Base-by-base conservation (phyloP, 2,797 vertebrate genomes). In the Karalla daura region DNA sequence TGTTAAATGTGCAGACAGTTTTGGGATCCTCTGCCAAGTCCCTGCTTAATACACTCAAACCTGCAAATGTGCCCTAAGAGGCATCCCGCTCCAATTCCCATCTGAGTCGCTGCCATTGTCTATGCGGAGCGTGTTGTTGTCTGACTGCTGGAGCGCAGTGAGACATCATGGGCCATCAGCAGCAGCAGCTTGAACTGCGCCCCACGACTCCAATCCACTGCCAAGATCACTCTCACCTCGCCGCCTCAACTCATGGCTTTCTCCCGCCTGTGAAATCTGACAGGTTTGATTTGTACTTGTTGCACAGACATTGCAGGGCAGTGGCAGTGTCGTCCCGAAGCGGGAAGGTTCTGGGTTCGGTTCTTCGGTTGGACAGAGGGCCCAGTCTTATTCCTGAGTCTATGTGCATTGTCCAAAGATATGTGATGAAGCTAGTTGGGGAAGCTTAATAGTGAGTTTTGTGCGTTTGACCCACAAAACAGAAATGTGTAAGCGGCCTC, bases 251-350 rank as follows among this genome's bases (percentile, higher is more conserved):
- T 63, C 49, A 20, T 53, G 30, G 51, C 59, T 69, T 49, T 28
- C 30, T 53, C 36, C 69, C n/a, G 33, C 61, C 63, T 76, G 74
- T 81, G 54, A 80, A 80, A 73, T 76, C 21, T 74, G 63, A 73
- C 68, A 74, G 46, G 56, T 68, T 71, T 81, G 63, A 84, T 66
- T 76, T 76, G 65, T 78, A 76, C 69, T 63, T 66, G 69, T 58
- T 66, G 73, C 40, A 39, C 43, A n/a, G n/a, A n/a, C n/a, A n/a
- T n/a, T n/a, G n/a, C n/a, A n/a, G n/a, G n/a, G n/a, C n/a, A n/a
- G n/a, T n/a, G n/a, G n/a, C n/a, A n/a, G n/a, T n/a, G n/a, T n/a
- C n/a, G n/a, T n/a, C n/a, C n/a, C n/a, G n/a, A n/a, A n/a, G n/a
- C n/a, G n/a, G n/a, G n/a, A n/a, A n/a, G n/a, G n/a, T n/a, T n/a